A percentile compares a stretch with the other conserved stretches of the same genome.
These are phyloP conservation scores for Aphelenchoides fujianensis DNA, from an alignment of 1,140 invertebrate genomes.

Conservation along the genomic window DNA sequence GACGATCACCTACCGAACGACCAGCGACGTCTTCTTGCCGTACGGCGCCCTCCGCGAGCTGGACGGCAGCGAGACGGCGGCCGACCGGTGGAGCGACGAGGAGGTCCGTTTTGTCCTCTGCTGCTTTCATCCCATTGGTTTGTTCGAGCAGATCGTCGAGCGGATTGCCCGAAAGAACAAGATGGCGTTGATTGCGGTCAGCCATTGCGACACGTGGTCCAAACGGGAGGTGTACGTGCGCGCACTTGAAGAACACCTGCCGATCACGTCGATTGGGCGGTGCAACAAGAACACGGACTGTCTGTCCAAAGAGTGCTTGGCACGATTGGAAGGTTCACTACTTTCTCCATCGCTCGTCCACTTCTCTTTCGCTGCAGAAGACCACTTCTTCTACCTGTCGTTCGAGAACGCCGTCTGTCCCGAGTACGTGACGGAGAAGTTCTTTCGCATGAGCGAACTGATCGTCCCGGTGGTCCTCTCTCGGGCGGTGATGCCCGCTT, in stretches of 20 bases:
- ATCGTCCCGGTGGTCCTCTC: conserved; percentile 19
- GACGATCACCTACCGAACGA: not conserved
- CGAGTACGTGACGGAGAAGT: conserved; percentile 52
- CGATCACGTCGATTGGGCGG: not conserved
- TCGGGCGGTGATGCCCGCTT: not conserved
- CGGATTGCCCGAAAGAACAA: not conserved
- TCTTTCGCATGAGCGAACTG: not conserved
- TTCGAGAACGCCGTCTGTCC: conserved; percentile 69
- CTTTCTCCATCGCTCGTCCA: not conserved
- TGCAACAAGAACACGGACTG: not conserved
- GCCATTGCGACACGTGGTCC: conserved; percentile 1
- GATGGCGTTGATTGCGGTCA: not conserved
- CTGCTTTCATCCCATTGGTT: not conserved
- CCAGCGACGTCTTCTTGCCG: not conserved
- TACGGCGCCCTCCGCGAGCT: not conserved
- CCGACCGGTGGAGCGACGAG: not conserved
- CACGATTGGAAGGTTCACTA: not conserved
- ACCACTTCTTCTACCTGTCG: conserved; percentile 71
- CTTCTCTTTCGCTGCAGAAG: not conserved
- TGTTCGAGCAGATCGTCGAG: not conserved
- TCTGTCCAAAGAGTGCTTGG: not conserved
- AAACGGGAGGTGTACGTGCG: not conserved
- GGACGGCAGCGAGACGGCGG: not conserved
- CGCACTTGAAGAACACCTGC: not conserved
- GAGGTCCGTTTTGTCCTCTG: no score